Base-by-base conservation (phyloP, 2,113 vertebrate genomes). In the Centropristis striata region DNA sequence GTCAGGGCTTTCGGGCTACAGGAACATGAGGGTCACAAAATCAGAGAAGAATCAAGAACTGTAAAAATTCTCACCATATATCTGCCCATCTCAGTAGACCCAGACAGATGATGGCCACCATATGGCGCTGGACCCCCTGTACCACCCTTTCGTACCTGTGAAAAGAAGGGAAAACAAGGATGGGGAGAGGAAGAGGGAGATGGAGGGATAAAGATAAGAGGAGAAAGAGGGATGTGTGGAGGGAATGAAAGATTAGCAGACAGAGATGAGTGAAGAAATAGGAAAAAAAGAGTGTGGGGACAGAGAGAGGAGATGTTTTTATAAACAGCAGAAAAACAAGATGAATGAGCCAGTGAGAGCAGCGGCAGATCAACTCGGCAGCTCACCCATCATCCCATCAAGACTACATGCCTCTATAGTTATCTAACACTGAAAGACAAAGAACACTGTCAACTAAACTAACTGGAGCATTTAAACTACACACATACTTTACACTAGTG, bases 121-220 rank as follows among this genome's bases (percentile, higher is more conserved):
- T 96, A 98, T 5, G 96, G 92, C 67, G 95, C 93, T 73, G 96
- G 96, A 87, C 96, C 94, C 0, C 95, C 95, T 13, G 96, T 95
- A 0, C 95, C 93, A 73, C 97, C 98, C 92, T 97, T 99, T 90
- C 97, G 96, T 25, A 97, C 95, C 98, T 99, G 93, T 57, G 80
- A 60, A 71, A 27, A 69, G 16, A 50, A 27, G 73, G 20, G 37
- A 65, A 70, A 14, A 88, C 64, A 76, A 54, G 49, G 23, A 71
- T 47, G 61, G 72, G 80, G 70, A 85, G 64, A 70, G 13, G 70
- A 27, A 64, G 70, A 55, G 42, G 81, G n/a, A 44, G 54, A 46
- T 49, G 47, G 64, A 70, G 50, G 51, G 36, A 58, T 2, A 58
- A 27, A 78, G 15, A 64, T 13, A 27, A 49, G 39, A 49, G 47